These are phyloP conservation scores for Anas flavirostris DNA, from an alignment of 2,797 vertebrate genomes.

Conservation along the genomic window DNA sequence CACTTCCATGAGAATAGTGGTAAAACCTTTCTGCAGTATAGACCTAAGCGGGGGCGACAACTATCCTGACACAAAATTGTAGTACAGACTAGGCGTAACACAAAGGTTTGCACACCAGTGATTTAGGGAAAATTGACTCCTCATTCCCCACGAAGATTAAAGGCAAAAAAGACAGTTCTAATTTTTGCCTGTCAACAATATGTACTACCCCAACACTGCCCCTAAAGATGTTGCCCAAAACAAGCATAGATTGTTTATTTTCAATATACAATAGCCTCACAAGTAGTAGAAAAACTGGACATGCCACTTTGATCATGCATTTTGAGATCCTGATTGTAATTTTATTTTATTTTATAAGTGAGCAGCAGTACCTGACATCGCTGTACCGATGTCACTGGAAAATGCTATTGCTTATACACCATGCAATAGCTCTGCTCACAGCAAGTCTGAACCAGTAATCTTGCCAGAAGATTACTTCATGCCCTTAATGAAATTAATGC, in stretches of 20 bases:
- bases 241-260: not conserved
- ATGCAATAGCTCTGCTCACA: not conserved
- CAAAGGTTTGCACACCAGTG: not conserved
- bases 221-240: not conserved
- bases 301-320: not conserved
- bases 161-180: not conserved
- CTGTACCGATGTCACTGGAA: not conserved
- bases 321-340: not conserved
- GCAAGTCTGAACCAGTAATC: not conserved
- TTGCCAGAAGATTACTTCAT: not conserved
- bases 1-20: not conserved
- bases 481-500: slow-evolving; percentile 1
- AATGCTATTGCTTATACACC: not conserved
- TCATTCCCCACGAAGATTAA: not conserved
- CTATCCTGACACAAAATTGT: not conserved
- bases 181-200: not conserved
- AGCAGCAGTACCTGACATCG: not conserved
- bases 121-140: not conserved
- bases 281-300: not conserved
- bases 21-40: not conserved
- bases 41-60: not conserved
- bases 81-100: not conserved
- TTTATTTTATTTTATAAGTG: not conserved
- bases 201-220: not conserved
- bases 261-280: not conserved